Evolutionary conservation across 1,140 invertebrate species (phyloP).

Genomic region (Cydia amplana): DNA sequence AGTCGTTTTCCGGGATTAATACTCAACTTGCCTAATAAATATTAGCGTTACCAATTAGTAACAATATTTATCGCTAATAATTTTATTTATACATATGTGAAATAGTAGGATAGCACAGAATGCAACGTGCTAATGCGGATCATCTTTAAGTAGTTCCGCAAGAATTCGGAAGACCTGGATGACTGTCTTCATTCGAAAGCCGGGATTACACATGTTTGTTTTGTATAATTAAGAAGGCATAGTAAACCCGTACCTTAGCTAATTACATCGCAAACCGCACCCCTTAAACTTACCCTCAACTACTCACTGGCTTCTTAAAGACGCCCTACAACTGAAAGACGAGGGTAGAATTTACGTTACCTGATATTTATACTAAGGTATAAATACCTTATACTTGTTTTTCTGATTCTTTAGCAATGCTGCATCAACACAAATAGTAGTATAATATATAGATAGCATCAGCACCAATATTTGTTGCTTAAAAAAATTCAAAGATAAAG

Average conservation of each 20-base stretch:
- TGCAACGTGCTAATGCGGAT: too few species aligned
- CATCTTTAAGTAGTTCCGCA: too few species aligned
- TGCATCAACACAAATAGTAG: too few species aligned
- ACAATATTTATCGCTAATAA: neutral
- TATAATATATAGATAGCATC: too few species aligned
- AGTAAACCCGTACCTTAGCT: conserved; percentile 14
- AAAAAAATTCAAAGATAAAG: too few species aligned
- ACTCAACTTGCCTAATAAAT: neutral
- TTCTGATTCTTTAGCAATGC: neutral
- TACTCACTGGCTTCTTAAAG: conserved; percentile 35
- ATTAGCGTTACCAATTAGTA: neutral
- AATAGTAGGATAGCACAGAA: too few species aligned
- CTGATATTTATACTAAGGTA: neutral
- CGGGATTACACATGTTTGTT: neutral
- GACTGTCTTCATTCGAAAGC: neutral
- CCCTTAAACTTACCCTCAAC: conserved; percentile 30
- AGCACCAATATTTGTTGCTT: too few species aligned
- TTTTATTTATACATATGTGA: neutral
- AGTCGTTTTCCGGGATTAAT: neutral
- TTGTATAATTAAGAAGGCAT: neutral
- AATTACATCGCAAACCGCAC: conserved; percentile 22
- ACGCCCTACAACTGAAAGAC: conserved; percentile 41
- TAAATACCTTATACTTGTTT: neutral
- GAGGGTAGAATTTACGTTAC: neutral
- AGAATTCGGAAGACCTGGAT: too few species aligned